Conservation (phyloP, 2,888 invertebrate species). For the Horisme vitalbata region DNA sequence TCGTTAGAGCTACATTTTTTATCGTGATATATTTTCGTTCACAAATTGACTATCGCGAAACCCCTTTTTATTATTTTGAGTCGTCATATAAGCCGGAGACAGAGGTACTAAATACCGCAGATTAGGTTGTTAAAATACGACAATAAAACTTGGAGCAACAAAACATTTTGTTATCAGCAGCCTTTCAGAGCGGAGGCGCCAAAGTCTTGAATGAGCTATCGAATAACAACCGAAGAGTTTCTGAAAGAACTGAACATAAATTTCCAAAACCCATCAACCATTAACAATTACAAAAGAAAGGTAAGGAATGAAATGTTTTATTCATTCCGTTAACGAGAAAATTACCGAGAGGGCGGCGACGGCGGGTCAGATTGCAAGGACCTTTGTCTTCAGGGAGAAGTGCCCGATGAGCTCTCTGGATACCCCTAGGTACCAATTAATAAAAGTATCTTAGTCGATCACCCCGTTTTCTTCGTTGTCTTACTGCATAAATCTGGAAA, state of each 20-base stretch:
- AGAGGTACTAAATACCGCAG: conserved; percentile 27
- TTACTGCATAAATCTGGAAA: conserved; percentile 38
- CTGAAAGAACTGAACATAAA: conserved; percentile 67
- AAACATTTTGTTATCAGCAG: conserved; percentile 38
- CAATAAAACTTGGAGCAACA: conserved; percentile 27
- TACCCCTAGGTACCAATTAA: conserved; percentile 69
- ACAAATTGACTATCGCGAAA: conserved; percentile 59
- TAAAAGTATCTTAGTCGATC: conserved; percentile 58
- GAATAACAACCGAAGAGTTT: conserved; percentile 57
- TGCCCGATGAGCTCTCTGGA: conserved; percentile 71
- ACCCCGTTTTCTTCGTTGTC: conserved; percentile 52
- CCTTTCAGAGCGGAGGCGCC: conserved; percentile 41
- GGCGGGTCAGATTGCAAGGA: conserved; percentile 78
- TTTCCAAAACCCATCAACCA: conserved; percentile 79
- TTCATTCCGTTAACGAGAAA: conserved; percentile 82
- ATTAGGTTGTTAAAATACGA: conserved; percentile 28
- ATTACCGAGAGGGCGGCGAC: conserved; percentile 76
- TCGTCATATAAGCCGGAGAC: conserved; percentile 30
- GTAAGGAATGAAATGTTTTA: conserved; percentile 82
- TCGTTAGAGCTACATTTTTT: conserved; percentile 73
- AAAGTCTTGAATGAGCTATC: conserved; percentile 49
- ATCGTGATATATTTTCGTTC: conserved; percentile 64
- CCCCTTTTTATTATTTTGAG: conserved; percentile 48
- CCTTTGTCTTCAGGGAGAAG: conserved; percentile 77
- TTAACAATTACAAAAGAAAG: conserved; percentile 82